Conservation (phyloP, 2,113 vertebrate genomes). For the Dicerorhinus sumatrensis region DNA sequence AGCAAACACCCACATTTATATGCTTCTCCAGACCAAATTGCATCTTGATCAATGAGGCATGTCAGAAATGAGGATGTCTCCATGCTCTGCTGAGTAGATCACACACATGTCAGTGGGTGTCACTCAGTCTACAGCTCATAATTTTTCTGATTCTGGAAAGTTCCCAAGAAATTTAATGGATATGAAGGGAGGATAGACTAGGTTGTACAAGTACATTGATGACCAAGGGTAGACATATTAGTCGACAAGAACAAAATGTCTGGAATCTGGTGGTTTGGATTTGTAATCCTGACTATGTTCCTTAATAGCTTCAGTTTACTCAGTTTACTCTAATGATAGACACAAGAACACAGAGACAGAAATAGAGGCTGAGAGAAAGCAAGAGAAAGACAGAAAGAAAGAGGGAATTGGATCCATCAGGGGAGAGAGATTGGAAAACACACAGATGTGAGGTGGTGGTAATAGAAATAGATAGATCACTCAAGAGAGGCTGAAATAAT, state of each 20-base stretch:
- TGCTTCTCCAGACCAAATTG: accelerated
- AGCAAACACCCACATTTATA: slow-evolving; percentile 48
- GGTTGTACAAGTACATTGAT: no score
- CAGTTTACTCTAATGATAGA: no score
- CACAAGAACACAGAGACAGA: neutral
- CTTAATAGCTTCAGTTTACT: no score
- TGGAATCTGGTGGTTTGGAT: no score
- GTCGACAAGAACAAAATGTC: neutral
- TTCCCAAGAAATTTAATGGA: neutral
- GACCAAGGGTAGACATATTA: accelerated
- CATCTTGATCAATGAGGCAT: slow-evolving; percentile 57
- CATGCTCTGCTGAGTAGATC: neutral
- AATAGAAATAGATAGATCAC: neutral
- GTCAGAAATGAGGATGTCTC: neutral
- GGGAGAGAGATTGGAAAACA: neutral
- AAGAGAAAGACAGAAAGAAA: neutral
- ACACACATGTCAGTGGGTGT: neutral
- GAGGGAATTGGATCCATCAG: accelerated
- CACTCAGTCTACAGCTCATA: no score
- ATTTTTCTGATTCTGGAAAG: neutral
- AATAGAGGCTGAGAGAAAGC: neutral
- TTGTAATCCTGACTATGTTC: no score
- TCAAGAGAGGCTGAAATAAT: neutral
- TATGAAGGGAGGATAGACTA: neutral
- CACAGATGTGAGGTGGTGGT: accelerated